These are phyloP conservation scores for Parazoanthus atlanticus DNA, from an alignment of 92 coral and sea anemone species.

Conservation along the genomic window DNA sequence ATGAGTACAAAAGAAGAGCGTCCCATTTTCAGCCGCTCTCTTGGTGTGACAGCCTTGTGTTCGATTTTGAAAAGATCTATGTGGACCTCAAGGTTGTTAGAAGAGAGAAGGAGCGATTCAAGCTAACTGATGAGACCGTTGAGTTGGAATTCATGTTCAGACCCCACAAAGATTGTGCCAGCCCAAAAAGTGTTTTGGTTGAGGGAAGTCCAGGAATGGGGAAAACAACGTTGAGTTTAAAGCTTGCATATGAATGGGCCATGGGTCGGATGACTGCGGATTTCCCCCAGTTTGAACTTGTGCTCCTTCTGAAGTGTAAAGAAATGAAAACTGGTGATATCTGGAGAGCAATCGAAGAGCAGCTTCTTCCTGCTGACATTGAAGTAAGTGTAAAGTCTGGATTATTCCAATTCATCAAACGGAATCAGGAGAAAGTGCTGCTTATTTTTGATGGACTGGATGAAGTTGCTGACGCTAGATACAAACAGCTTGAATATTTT, in stretches of 20 bases:
- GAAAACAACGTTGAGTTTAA: background rate
- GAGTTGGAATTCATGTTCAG: background rate
- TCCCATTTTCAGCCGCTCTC: background rate
- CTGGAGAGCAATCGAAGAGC: background rate
- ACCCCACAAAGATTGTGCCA: background rate
- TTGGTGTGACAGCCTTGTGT: background rate
- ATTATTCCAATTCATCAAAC: background rate
- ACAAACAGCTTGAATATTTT: background rate
- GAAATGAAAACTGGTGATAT: background rate
- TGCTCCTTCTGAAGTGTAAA: background rate
- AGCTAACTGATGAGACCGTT: background rate
- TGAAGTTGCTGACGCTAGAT: background rate
- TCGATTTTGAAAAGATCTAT: background rate
- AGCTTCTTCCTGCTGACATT: background rate
- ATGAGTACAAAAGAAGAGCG: background rate
- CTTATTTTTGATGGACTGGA: background rate
- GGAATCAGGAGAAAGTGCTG: background rate
- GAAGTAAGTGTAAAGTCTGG: background rate
- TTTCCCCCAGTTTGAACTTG: background rate
- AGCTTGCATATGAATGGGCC: conserved; percentile 7
- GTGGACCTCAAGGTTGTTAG: background rate
- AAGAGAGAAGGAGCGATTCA: background rate
- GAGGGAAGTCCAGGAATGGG: background rate
- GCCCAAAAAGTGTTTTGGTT: background rate
- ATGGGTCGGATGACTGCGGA: background rate